Evolutionary conservation across 2,797 vertebrate genomes (phyloP).

Genomic region (Argyrosomus regius): DNA sequence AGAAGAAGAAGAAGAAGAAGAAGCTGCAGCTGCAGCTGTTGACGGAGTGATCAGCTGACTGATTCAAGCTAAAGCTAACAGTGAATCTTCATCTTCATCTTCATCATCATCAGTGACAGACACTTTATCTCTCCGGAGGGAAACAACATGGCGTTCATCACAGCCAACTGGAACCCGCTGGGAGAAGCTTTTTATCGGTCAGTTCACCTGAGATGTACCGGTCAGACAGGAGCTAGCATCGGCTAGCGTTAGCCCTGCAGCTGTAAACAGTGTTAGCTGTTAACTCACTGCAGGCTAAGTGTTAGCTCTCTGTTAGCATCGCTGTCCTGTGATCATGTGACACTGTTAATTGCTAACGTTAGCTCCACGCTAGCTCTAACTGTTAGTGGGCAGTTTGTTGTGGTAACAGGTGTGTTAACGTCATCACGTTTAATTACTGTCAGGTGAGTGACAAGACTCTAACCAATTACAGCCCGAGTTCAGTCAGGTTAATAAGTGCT

Average conservation of each 20-base stretch:
- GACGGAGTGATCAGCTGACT: conserved; percentile 33
- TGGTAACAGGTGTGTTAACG: too few relatives aligned
- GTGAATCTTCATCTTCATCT: too few relatives aligned
- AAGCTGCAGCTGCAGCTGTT: background rate
- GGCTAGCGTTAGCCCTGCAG: conserved; percentile 14
- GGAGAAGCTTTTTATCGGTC: conserved; percentile 88
- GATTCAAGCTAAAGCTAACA: background rate
- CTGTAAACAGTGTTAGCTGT: background rate
- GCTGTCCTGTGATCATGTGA: background rate
- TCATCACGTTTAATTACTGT: background rate
- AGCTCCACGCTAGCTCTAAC: background rate
- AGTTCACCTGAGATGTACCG: background rate
- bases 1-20: conserved; percentile 9
- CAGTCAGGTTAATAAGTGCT: background rate
- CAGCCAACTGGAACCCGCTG: conserved; percentile 88
- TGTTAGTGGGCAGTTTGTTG: too few relatives aligned
- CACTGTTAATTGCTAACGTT: background rate
- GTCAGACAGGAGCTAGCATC: background rate
- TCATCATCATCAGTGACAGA: background rate
- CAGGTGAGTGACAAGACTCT: background rate
- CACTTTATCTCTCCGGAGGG: background rate
- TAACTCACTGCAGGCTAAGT: background rate
- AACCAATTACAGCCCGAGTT: background rate
- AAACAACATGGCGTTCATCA: conserved; percentile 84
- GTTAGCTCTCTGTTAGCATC: background rate